A percentile compares a stretch with the other conserved stretches of the same genome.
Evolutionary conservation across 2,888 invertebrate genomes (phyloP).

Genomic region (Nowickia ferox): DNA sequence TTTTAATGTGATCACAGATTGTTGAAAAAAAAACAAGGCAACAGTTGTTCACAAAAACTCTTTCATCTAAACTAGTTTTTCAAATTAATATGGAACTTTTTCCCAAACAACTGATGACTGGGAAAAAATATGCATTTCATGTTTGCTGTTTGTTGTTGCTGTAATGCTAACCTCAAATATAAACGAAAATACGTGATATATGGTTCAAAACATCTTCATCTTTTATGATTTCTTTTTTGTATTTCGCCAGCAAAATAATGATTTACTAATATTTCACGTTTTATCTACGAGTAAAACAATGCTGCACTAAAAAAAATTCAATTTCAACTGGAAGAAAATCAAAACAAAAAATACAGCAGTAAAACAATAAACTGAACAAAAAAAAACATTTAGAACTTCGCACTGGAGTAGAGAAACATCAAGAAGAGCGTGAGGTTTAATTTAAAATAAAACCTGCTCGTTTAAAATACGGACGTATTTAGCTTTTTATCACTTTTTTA

Average conservation of each 20-base stretch:
- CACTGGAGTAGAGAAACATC: constrained; percentile 18
- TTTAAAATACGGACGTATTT: background rate
- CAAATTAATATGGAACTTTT: constrained; percentile 11
- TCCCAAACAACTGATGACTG: constrained; percentile 49
- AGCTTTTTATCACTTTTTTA: background rate
- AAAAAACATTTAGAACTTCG: constrained; percentile 48
- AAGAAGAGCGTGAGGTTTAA: constrained; percentile 39
- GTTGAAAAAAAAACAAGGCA: background rate
- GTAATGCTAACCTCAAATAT: constrained; percentile 52
- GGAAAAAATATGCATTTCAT: constrained; percentile 15
- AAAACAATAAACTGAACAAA: constrained; percentile 31
- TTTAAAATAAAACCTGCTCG: constrained; percentile 13
- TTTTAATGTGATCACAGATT: background rate
- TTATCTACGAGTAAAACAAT: constrained; percentile 58
- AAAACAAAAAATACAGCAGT: constrained; percentile 22
- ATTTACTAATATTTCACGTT: constrained; percentile 64
- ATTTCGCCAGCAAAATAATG: constrained; percentile 51
- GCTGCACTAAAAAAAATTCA: constrained; percentile 22
- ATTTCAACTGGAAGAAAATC: constrained; percentile 35
- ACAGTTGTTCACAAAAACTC: constrained; percentile 11
- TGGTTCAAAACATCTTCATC: constrained; percentile 18
- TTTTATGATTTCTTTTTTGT: constrained; percentile 47
- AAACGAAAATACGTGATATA: constrained; percentile 65
- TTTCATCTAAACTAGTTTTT: constrained; percentile 22
- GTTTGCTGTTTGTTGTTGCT: constrained; percentile 40